Base-by-base conservation (phyloP, 2,113 vertebrate genomes). In the Pipa parva region DNA sequence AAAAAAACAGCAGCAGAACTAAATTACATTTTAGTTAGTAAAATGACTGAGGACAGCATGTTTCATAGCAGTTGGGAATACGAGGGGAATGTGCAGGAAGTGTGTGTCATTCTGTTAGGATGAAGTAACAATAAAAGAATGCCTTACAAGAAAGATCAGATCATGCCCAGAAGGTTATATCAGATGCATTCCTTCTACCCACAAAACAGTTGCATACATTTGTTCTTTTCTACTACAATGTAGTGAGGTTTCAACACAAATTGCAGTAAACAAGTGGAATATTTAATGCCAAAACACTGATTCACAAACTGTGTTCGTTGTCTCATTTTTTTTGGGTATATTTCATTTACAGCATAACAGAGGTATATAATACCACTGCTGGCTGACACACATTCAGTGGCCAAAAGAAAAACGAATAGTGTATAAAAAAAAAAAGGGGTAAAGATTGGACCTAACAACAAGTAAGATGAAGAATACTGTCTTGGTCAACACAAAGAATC, bases 41-140 rank as follows among this genome's bases (percentile, higher is more conserved):
- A 67, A 49, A 37, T 26, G 3, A 51, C 2, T 42, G 26, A 67
- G 28, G 45, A 67, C 42, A 21, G 15, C 13, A 33, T 20, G 62
- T 55, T 31, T 64, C 17, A 11, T 36, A 36, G 36, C 27, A 7
- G 51, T 25, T 24, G 13, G 51, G 51, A 55, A 55, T 55, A 12
- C 26, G 26, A 55, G 25, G 6, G 51, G 51, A 55, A 55, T 55
- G 51, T 18, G 6, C 51, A 36, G 55, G 55, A 36, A 21, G 55
- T 20, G 2, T 58, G 28, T 33, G 29, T 58, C 55, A 58, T 36
- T 57, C 29, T 36, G 18, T 58, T 31, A 36, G 8, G 18, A 36
- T 58, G 51, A 29, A 55, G 5, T 55, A 28, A 55, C 51, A 13
- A 55, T 28, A n/a, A 55, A 3, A n/a, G 51, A 55, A 55, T 55